Evolutionary conservation across 2,797 vertebrate species (phyloP).

Genomic region (Malurus leucopterus): DNA sequence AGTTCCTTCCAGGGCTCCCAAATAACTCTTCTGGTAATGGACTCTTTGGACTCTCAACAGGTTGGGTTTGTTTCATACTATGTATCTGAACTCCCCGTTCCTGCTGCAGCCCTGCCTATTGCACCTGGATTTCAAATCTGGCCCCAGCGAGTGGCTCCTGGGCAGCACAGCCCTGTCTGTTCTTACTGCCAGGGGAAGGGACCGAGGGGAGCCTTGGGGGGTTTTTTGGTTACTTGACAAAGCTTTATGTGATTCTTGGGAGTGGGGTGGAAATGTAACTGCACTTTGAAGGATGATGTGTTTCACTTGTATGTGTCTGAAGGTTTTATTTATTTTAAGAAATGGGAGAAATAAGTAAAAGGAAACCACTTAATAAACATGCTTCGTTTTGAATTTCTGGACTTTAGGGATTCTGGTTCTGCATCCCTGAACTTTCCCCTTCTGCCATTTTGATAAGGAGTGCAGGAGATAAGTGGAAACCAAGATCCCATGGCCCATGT

Average conservation of each 20-base stretch:
- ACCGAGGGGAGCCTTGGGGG: not conserved
- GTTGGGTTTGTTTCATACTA: not conserved
- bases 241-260: slow-evolving; percentile 49
- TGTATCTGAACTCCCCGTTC: not conserved
- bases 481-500: not conserved
- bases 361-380: slow-evolving; percentile 51
- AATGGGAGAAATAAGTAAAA: slow-evolving; percentile 45
- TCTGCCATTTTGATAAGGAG: not conserved
- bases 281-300: slow-evolving; percentile 48
- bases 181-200: not conserved
- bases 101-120: slow-evolving; percentile 17
- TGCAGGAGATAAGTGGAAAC: not conserved
- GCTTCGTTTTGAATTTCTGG: slow-evolving; percentile 30
- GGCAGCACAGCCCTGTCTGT: not conserved
- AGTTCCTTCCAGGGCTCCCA: not conserved
- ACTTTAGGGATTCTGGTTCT: not conserved
- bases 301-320: slow-evolving; percentile 45
- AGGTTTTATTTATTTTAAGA: slow-evolving; percentile 65
- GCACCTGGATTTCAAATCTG: not conserved
- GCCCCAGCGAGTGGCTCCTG: not conserved
- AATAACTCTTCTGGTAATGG: not conserved
- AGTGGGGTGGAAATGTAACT: slow-evolving; percentile 47
- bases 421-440: not conserved
- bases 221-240: slow-evolving; percentile 46
- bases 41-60: not conserved